phyloP scores from a whole-genome alignment of 2,797 vertebrate genomes.

The Vultur gryphus region DNA sequence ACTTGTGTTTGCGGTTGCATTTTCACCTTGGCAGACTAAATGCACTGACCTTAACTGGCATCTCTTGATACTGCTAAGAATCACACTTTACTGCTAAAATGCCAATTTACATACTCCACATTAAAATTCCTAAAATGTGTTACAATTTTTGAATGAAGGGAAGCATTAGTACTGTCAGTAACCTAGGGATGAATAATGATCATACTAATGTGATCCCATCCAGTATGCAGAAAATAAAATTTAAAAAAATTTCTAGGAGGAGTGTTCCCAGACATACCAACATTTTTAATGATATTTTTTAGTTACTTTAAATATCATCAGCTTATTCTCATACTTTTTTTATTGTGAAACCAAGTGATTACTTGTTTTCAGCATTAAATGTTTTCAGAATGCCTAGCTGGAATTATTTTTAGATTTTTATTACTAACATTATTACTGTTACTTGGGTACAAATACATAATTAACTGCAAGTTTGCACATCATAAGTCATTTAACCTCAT shows the following conservation, averaged over 20 bases:
- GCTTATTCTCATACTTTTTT: neutral
- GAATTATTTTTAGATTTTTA: constrained; percentile 21
- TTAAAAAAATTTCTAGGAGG: neutral
- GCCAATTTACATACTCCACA: constrained; percentile 43
- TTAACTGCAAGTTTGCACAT: neutral
- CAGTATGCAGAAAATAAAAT: neutral
- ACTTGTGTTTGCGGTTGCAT: constrained; percentile 11
- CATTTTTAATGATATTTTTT: neutral
- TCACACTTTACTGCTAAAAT: constrained; percentile 58
- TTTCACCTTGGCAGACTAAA: constrained; percentile 59
- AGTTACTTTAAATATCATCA: neutral
- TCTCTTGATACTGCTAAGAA: constrained; percentile 44
- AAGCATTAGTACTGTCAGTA: constrained; percentile 16
- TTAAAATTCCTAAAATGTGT: constrained; percentile 41
- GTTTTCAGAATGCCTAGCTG: neutral
- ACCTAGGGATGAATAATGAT: neutral
- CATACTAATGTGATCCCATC: neutral
- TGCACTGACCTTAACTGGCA: constrained; percentile 41
- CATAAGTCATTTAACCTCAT: neutral
- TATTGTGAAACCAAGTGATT: neutral
- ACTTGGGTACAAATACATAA: neutral
- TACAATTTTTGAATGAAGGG: constrained; percentile 32
- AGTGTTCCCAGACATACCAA: neutral
- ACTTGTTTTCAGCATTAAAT: neutral
- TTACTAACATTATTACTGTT: neutral